Conservation (phyloP, 2,888 invertebrate species). For the Andrena trimmerana region DNA sequence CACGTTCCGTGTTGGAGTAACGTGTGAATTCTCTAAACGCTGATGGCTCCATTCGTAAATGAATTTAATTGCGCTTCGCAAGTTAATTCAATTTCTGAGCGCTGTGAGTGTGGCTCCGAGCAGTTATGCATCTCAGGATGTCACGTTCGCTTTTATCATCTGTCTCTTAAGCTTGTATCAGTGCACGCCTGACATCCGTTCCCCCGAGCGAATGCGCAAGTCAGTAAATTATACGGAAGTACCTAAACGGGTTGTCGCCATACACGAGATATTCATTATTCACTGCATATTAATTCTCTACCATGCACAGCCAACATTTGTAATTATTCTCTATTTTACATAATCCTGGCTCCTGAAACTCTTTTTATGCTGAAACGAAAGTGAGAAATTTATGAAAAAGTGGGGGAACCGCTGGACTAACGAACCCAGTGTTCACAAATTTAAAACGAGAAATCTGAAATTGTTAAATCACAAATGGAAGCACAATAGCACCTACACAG, state of each 20-base stretch:
- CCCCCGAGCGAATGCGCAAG: constrained; percentile 50
- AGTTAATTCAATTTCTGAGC: constrained; percentile 21
- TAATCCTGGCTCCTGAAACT: not conserved
- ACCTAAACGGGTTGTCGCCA: constrained; percentile 45
- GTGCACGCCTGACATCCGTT: constrained; percentile 27
- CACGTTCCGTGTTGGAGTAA: not conserved
- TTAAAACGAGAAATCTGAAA: too few relatives aligned
- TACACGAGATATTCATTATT: constrained; percentile 42
- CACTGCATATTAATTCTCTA: constrained; percentile 61
- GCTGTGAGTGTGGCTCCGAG: not conserved
- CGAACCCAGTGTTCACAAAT: too few relatives aligned
- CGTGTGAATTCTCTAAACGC: not conserved
- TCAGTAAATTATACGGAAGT: constrained; percentile 64
- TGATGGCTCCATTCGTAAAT: not conserved
- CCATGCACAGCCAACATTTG: constrained; percentile 25
- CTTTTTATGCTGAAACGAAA: too few relatives aligned
- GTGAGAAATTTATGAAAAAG: too few relatives aligned
- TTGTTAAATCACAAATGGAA: too few relatives aligned
- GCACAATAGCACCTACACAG: too few relatives aligned
- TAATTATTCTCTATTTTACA: constrained; percentile 1
- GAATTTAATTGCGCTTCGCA: constrained; percentile 19
- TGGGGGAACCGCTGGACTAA: too few relatives aligned
- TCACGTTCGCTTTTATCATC: constrained; percentile 47
- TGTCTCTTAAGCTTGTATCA: constrained; percentile 19
- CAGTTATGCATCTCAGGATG: constrained; percentile 3